Percentiles rank a stretch among this genome's conserved stretches.
Conservation (phyloP, 2,113 vertebrate species). For the Oreochromis spilurus region DNA sequence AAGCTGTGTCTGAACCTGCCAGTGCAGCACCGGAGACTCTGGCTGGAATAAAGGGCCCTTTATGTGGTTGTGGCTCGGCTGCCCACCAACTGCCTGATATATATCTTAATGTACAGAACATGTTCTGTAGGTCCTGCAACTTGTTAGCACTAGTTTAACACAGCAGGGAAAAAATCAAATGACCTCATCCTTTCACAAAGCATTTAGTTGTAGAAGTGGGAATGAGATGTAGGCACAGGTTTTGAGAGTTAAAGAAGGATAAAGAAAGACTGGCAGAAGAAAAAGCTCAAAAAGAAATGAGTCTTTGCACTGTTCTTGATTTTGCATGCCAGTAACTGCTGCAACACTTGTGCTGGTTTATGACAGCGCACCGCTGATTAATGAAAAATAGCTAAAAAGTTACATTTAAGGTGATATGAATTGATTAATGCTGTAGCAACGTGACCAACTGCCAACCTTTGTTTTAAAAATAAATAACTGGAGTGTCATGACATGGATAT, state of each 20-base stretch:
- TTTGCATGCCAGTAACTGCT: background rate
- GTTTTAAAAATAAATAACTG: conserved; percentile 43
- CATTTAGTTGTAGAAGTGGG: conserved; percentile 51
- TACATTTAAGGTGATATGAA: conserved; percentile 3
- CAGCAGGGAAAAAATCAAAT: conserved; percentile 53
- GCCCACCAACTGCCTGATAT: conserved; percentile 69
- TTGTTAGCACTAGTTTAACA: conserved; percentile 74
- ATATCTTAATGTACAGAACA: conserved; percentile 75
- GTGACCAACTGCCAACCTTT: conserved; percentile 3
- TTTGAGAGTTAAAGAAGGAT: background rate
- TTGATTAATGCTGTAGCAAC: conserved; percentile 37
- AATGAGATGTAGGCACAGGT: background rate
- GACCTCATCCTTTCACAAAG: conserved; percentile 70
- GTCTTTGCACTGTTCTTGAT: background rate
- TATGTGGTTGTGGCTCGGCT: conserved; percentile 61
- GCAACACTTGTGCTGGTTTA: background rate
- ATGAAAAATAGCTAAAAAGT: background rate
- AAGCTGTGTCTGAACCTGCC: conserved; percentile 68
- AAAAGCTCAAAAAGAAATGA: background rate
- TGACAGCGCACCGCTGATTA: background rate
- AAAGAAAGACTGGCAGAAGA: background rate
- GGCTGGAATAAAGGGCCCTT: conserved; percentile 67
- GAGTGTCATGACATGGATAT: conserved; percentile 21
- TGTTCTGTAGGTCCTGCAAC: conserved; percentile 68
- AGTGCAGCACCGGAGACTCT: conserved; percentile 53